Percentiles rank a stretch among this genome's conserved stretches.
These are phyloP conservation scores for Prosopocoilus inquinatus DNA, from an alignment of 2,888 invertebrate species.

Conservation along the genomic window DNA sequence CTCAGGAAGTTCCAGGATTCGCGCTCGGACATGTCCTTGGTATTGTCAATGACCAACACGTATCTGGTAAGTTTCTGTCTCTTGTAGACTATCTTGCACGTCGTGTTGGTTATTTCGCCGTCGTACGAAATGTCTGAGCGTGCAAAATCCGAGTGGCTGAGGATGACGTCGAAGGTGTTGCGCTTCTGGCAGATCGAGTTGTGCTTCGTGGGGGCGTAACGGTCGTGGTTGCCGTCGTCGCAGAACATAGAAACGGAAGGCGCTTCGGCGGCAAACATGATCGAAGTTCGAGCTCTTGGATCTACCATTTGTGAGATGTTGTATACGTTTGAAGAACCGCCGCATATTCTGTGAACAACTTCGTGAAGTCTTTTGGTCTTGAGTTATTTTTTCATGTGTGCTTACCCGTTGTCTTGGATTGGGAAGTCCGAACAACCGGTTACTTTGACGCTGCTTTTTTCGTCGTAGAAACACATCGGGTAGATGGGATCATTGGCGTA, in stretches of 20 bases:
- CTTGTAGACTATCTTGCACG: slow-evolving; percentile 54
- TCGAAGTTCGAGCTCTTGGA: slow-evolving; percentile 52
- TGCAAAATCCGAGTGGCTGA: slow-evolving; percentile 55
- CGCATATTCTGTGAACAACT: slow-evolving; percentile 39
- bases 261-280: slow-evolving; percentile 56
- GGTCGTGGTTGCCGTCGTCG: slow-evolving; percentile 60
- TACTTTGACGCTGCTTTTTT: slow-evolving; percentile 45
- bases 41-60: slow-evolving; percentile 59
- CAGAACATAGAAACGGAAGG: slow-evolving; percentile 60
- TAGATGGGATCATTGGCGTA: slow-evolving; percentile 58
- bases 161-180: slow-evolving; percentile 60
- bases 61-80: slow-evolving; percentile 56
- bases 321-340: slow-evolving; percentile 32
- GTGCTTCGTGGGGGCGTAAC: slow-evolving; percentile 64
- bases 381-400: not conserved
- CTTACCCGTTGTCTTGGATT: slow-evolving; percentile 53
- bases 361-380: not conserved
- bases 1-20: slow-evolving; percentile 62
- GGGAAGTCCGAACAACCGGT: slow-evolving; percentile 57
- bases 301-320: slow-evolving; percentile 50
- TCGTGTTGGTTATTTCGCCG: slow-evolving; percentile 49
- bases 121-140: slow-evolving; percentile 27
- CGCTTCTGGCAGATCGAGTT: slow-evolving; percentile 61
- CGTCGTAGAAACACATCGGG: slow-evolving; percentile 56
- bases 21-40: slow-evolving; percentile 57